Base-by-base conservation (phyloP, 2,888 invertebrate species). In the Oegoconia quadripuncta region DNA sequence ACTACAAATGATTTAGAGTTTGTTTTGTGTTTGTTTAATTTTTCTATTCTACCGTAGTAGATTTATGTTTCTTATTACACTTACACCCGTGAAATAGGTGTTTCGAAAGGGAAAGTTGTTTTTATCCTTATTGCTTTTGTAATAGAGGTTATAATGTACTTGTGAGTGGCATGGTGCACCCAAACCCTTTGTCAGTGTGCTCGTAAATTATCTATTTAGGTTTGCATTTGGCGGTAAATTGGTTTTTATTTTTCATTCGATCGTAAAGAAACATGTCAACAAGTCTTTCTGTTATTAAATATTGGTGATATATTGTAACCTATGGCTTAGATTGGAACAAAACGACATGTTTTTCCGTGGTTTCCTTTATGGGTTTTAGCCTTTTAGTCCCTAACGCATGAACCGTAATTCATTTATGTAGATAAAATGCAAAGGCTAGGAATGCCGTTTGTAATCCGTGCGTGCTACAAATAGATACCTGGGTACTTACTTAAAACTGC, bases 21-120 rank as follows among this genome's bases (percentile, higher is more conserved):
- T 37, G 15, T 44, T 46, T 52, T 34, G 35, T 9, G n/a, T 14
- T 14, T 6, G 28, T 22, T 12, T 6, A 11, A 11, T 27, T 32
- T 37, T 39, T 37, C 22, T 26, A 26, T 46, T 57, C 57, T 56
- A 56, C 51, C 59, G 60, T 64, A 63, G 15, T 66, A 70, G 74
- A 84, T 83, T 82, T 82, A 81, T 79, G 68, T 71, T 70, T 69
- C 78, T 82, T 82, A 82, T 82, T 79, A 81, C 74, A 78, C 82
- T 82, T 78, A 76, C 71, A 72, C 74, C 76, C 80, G 75, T 75
- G 79, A 79, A 82, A 78, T 78, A 74, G 78, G 69, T 74, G 69
- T 57, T 66, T 59, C 58, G 44, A 64, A 63, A 63, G 64, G 58
- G 64, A 69, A 74, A 65, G 67, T 74, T 63, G 82, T 78, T 77